Percentiles rank a stretch among this genome's conserved stretches.
phyloP scores from a whole-genome alignment of 2,113 vertebrate species.

The Chlorodrepanis virens region DNA sequence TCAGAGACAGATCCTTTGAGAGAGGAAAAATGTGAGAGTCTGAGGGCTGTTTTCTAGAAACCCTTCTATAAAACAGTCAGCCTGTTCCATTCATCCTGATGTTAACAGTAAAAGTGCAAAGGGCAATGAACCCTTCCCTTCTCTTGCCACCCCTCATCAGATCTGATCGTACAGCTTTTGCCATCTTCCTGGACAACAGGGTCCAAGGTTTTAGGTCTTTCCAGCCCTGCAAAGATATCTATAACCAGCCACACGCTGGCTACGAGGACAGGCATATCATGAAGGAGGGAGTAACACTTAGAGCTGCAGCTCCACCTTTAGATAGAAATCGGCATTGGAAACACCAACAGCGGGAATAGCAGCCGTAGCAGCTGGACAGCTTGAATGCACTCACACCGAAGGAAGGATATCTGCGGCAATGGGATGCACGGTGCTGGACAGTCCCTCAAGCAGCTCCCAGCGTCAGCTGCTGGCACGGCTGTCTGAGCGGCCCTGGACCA shows the following conservation, averaged over 20 bases:
- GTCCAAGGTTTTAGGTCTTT: not conserved
- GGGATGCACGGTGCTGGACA: not conserved
- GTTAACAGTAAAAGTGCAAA: not conserved
- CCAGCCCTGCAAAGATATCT: not conserved
- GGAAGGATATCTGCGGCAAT: rapidly evolving
- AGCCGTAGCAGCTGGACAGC: rapidly evolving
- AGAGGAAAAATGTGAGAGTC: not conserved
- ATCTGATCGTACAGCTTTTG: not conserved
- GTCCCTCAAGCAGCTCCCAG: not conserved
- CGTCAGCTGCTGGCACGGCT: not conserved
- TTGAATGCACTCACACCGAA: rapidly evolving
- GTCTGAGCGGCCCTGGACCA: too few species aligned
- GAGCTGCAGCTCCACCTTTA: conserved; percentile 28
- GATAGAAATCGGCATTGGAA: not conserved
- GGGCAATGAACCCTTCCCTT: not conserved
- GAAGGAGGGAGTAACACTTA: not conserved
- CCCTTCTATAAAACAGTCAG: not conserved
- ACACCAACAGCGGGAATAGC: not conserved
- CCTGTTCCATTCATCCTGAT: not conserved
- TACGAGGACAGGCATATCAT: not conserved
- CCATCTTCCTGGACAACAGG: too few species aligned
- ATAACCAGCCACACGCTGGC: not conserved
- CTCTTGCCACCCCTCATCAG: not conserved
- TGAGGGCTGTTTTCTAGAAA: not conserved
- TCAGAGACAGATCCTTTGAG: not conserved